phyloP scores from a whole-genome alignment of 2,888 invertebrate genomes.

The Deilephila elpenor region DNA sequence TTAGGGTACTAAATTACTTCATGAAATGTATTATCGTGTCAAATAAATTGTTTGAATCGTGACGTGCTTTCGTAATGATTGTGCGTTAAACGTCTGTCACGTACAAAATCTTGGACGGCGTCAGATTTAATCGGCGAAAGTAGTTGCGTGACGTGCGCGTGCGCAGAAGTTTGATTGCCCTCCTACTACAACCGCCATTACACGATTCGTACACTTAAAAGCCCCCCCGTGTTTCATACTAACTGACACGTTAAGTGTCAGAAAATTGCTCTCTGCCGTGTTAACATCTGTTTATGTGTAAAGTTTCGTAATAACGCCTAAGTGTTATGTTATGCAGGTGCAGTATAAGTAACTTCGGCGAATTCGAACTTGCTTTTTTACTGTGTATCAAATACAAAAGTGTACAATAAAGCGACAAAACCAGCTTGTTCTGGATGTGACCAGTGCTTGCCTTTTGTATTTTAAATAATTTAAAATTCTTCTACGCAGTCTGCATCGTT shows the following conservation, averaged over 20 bases:
- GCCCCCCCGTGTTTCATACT: conserved; percentile 47
- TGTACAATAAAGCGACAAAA: too few species aligned
- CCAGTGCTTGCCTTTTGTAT: too few species aligned
- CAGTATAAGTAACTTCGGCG: conserved; percentile 11
- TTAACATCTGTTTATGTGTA: conserved; percentile 48
- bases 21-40: conserved; percentile 11
- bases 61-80: conserved; percentile 59
- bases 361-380: not conserved
- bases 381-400: not conserved
- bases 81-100: conserved; percentile 63
- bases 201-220: conserved; percentile 47
- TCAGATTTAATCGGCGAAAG: conserved; percentile 79
- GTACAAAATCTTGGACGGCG: conserved; percentile 62
- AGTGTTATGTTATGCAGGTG: conserved; percentile 33
- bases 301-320: conserved; percentile 41
- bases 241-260: conserved; percentile 51
- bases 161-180: conserved; percentile 63
- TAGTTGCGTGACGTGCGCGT: conserved; percentile 73
- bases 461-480: too few species aligned
- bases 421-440: too few species aligned
- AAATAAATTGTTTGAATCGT: conserved; percentile 48
- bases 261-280: conserved; percentile 47
- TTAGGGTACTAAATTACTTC: conserved; percentile 3
- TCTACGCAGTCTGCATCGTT: too few species aligned
- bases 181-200: conserved; percentile 45